Evolutionary conservation across 2,113 vertebrate species (phyloP), one percentile per base, ranked within the genome.

Genomic region (Electrona antarctica): DNA sequence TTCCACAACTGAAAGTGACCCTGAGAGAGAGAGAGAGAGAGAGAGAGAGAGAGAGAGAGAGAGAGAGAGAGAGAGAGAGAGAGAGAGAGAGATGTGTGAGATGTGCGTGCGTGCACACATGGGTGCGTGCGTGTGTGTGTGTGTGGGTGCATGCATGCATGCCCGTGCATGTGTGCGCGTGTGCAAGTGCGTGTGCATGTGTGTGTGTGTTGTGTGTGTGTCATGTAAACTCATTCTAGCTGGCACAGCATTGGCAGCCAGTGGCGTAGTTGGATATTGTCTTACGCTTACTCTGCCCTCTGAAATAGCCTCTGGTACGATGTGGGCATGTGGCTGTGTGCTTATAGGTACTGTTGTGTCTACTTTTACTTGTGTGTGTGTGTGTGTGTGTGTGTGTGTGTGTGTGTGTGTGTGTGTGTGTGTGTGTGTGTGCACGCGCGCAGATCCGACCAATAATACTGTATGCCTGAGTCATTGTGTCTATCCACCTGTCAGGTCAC

Each of bases 171-270:
- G 50, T 51, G 50, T 51, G 50, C 6, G 50, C 6, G 50, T 51
- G 50, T 13, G 50, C 50, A 6, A 3, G 12, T 6, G 50, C 6
- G 50, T 6, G 50, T 51, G 50, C 12, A 6, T 52, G 50, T 8
- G 50, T 52, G 50, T 8, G 50, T 52, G 50, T 8, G 13, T 52
- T 4, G 15, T 58, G 46, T 60, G 74, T 69, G 84, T 80, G 89
- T 80, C 89, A 89, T 83, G 90, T 91, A 93, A 93, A 89, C 72
- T 89, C 91, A 90, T 94, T 89, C 89, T 89, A 80, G 82, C 91
- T 75, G 74, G 61, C 85, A 87, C 88, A 93, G 91, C 89, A 61
- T 83, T 84, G 91, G 91, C 90, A 91, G 88, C 90, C 89, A 90
- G 90, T 88, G 89, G 87, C 3, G 14, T 45, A 45, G 60, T 9